Base-by-base conservation (phyloP, 1,140 invertebrate genomes). In the Panagrolaimus sp. region DNA sequence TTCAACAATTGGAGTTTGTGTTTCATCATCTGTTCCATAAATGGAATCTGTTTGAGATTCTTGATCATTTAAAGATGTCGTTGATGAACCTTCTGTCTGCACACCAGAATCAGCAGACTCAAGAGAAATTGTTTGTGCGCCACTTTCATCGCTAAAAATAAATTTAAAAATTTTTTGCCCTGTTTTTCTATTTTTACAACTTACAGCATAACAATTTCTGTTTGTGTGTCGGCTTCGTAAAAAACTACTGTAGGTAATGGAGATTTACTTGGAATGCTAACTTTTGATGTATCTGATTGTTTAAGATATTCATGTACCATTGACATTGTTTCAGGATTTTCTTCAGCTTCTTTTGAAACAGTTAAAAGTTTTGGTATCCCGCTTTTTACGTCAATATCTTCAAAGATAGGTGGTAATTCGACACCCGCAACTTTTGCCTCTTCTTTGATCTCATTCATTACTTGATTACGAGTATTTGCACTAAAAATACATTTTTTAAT, bases 381-480 rank as follows among this genome's bases (percentile, higher is more conserved):
- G n/a, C 73, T 79, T 63, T 82, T 82, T 24, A 71, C 70, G 67
- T 82, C 82, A 24, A 82, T 52, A 68, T 82, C 71, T 15, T 79
- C 71, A 15, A 82, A 79, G 64, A 83, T 81, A 7, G 82, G 71
- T 28, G 80, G 80, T 45, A 82, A 68, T 70, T 82, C 82, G 24
- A 82, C 65, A 32, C 80, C 80, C 17, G 47, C 68, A 43, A 82
- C 81, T 68, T 79, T 82, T 6, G 82, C 82, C 48, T 82, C 82
- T 64, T 82, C 78, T 64, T 83, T 78, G 10, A 82, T 71, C 76
- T 78, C 70, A 24, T 75, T 71, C 82, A 83, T 78, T n/a, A 82
- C 81, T 43, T 67, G 63, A 44, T 71, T 73, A 44, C 71, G 70
- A 32, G 76, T 79, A 26, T 80, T 71, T 26, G 76, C 77, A 69